These are phyloP conservation scores for Pontoporia blainvillei DNA, from an alignment of 2,113 vertebrate genomes.

Conservation along the genomic window DNA sequence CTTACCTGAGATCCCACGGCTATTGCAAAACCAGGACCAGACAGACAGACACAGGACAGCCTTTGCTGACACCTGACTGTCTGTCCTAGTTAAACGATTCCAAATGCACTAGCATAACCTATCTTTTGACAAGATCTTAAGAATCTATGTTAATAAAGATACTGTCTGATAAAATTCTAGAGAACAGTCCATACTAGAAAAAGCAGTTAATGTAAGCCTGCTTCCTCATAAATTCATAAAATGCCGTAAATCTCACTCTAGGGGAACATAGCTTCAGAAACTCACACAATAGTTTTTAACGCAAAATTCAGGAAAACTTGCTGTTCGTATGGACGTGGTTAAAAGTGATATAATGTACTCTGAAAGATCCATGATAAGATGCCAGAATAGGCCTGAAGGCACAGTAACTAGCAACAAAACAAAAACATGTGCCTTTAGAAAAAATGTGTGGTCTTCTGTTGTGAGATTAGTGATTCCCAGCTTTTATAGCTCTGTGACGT, in stretches of 20 bases:
- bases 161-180: background rate
- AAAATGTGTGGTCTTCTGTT: background rate
- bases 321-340: background rate
- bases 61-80: background rate
- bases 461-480: background rate
- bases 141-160: slow-evolving; percentile 32
- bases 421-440: background rate
- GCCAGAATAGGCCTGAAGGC: background rate
- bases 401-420: background rate
- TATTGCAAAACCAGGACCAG: background rate
- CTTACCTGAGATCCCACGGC: background rate
- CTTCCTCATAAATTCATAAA: slow-evolving; percentile 3
- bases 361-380: background rate
- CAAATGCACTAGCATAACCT: background rate
- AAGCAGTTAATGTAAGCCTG: background rate
- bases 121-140: background rate
- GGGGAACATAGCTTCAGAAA: background rate
- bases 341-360: background rate
- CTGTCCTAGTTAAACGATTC: background rate
- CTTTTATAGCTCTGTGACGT: background rate
- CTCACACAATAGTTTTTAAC: background rate
- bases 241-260: background rate
- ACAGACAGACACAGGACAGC: background rate
- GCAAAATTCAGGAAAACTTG: background rate
- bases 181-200: background rate